These are phyloP conservation scores for Temnothorax curvispinosus DNA, from an alignment of 1,140 invertebrate genomes.

Conservation along the genomic window DNA sequence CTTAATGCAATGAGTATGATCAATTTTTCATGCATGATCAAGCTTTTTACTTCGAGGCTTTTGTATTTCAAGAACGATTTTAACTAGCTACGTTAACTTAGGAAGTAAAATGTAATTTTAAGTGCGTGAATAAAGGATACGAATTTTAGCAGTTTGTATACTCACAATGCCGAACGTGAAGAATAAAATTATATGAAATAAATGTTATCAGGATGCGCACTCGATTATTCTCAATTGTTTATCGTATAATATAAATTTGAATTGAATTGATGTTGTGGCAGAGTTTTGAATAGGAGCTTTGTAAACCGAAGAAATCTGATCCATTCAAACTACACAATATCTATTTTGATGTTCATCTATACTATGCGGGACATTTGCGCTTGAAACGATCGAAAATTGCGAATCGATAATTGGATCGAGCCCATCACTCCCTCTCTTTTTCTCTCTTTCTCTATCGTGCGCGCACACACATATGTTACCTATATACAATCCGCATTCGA, in stretches of 20 bases:
- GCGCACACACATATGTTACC: not conserved
- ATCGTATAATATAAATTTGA: conserved; percentile 44
- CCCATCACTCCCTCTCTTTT: conserved; percentile 13
- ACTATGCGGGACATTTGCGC: conserved; percentile 48
- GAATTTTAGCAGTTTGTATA: not conserved
- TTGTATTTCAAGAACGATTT: not conserved
- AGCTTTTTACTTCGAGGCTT: not conserved
- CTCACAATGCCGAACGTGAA: not conserved
- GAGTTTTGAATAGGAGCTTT: conserved; percentile 46
- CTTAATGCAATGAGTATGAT: not conserved
- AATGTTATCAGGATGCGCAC: conserved; percentile 13
- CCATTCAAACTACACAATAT: conserved; percentile 36
- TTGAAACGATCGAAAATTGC: conserved; percentile 59
- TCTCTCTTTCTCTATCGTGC: not conserved
- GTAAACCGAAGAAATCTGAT: conserved; percentile 36
- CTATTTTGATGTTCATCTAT: conserved; percentile 53
- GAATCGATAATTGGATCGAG: conserved; percentile 56
- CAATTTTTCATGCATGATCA: not conserved
- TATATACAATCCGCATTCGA: conserved; percentile 1
- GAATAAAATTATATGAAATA: conserved; percentile 13
- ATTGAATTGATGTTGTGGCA: conserved; percentile 36
- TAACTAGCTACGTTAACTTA: not conserved
- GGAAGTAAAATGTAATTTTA: not conserved
- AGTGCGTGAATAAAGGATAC: not conserved
- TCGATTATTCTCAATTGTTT: conserved; percentile 52